A percentile compares a stretch with the other conserved stretches of the same genome.
These are phyloP conservation scores for Melipona beecheii DNA, from an alignment of 2,888 invertebrate genomes.

Conservation along the genomic window DNA sequence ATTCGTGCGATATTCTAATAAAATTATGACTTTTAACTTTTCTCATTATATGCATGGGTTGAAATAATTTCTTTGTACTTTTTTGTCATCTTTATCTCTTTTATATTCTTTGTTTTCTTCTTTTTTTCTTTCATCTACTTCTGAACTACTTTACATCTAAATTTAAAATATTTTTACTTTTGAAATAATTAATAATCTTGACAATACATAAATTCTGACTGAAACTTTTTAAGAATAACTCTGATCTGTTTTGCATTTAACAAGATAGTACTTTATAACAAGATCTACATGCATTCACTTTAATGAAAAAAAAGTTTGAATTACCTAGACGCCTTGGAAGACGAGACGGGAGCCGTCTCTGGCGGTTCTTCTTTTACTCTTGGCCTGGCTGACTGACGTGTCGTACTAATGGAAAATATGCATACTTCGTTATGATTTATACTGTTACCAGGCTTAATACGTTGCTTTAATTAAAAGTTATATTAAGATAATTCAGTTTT, in stretches of 20 bases:
- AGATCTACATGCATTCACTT: slow-evolving; percentile 76
- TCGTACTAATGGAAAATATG: slow-evolving; percentile 83
- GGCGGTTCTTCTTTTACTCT: slow-evolving; percentile 84
- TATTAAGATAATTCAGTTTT: slow-evolving; percentile 24
- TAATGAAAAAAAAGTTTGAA: slow-evolving; percentile 76
- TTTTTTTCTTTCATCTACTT: background rate
- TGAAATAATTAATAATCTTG: background rate
- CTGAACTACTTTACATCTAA: background rate
- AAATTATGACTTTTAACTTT: slow-evolving; percentile 25
- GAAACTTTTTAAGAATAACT: background rate
- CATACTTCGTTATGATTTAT: slow-evolving; percentile 79
- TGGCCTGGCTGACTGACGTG: slow-evolving; percentile 84
- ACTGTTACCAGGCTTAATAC: slow-evolving; percentile 66
- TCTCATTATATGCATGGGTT: slow-evolving; percentile 25
- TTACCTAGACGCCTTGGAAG: slow-evolving; percentile 84
- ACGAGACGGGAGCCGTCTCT: slow-evolving; percentile 83
- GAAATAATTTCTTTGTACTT: slow-evolving; percentile 1
- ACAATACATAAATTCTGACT: background rate
- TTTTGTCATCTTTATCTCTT: background rate
- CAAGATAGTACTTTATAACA: slow-evolving; percentile 18
- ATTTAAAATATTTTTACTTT: background rate
- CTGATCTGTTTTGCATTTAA: slow-evolving; percentile 24
- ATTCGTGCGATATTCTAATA: slow-evolving; percentile 18
- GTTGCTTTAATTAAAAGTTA: slow-evolving; percentile 49
- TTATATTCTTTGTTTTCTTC: background rate